Percentiles rank a stretch among this genome's conserved stretches.
Conservation (phyloP, 1,140 invertebrate genomes). For the Meteorus sp. region DNA sequence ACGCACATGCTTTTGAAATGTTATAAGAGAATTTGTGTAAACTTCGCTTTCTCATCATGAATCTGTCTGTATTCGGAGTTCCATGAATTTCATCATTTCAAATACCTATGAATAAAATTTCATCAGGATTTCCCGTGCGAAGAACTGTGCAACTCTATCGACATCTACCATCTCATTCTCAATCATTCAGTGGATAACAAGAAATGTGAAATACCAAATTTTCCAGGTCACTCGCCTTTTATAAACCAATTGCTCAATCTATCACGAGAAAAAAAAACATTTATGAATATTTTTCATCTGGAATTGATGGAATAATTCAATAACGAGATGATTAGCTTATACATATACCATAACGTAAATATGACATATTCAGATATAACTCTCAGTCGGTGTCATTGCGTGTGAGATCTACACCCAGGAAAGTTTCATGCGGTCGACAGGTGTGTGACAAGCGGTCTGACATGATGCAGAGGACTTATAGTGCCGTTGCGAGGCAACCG, state of each 20-base stretch:
- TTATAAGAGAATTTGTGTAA: too few species aligned
- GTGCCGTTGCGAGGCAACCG: constrained; percentile 4
- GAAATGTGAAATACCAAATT: background rate
- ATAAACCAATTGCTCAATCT: background rate
- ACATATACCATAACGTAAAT: constrained; percentile 1
- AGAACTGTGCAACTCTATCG: too few species aligned
- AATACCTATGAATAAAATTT: too few species aligned
- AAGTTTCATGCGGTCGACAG: constrained; percentile 19
- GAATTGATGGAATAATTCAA: background rate
- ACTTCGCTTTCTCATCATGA: too few species aligned
- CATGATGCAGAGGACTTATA: constrained; percentile 13
- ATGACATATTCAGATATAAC: background rate
- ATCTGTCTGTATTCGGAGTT: too few species aligned
- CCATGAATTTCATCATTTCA: too few species aligned
- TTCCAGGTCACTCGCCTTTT: background rate
- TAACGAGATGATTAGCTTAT: too few species aligned
- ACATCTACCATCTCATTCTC: too few species aligned
- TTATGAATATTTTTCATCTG: background rate
- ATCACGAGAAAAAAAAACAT: background rate
- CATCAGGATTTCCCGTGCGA: too few species aligned
- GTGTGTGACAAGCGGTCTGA: constrained; percentile 20
- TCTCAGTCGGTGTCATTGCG: background rate
- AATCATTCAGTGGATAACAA: too few species aligned
- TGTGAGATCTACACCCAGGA: constrained; percentile 9
- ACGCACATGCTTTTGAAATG: too few species aligned